These are phyloP conservation scores for Pheucticus melanocephalus DNA, from an alignment of 2,113 vertebrate genomes.

Conservation along the genomic window DNA sequence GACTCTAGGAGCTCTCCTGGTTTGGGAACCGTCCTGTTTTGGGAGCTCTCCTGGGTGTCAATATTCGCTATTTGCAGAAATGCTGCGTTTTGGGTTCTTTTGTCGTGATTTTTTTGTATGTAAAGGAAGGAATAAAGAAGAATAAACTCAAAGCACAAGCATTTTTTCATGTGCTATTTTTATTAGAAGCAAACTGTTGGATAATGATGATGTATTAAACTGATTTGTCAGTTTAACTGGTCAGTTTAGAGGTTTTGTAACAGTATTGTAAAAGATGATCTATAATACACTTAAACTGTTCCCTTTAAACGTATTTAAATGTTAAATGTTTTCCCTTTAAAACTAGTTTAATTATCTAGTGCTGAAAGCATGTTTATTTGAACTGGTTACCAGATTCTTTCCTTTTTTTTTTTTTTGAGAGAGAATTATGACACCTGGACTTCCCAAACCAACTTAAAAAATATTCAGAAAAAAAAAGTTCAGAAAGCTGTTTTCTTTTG, in stretches of 20 bases:
- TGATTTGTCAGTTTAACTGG: neutral
- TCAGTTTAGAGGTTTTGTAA: neutral
- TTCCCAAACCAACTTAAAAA: neutral
- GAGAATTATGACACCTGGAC: neutral
- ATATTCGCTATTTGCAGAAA: fast-evolving
- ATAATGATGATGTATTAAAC: neutral
- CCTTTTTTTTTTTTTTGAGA: neutral
- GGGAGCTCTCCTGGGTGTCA: neutral
- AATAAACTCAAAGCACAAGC: neutral
- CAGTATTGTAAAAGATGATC: neutral
- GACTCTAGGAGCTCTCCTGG: fast-evolving
- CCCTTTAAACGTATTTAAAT: too few relatives aligned
- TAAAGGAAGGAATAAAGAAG: neutral
- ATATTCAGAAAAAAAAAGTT: neutral
- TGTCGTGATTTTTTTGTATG: neutral
- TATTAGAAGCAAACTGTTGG: neutral
- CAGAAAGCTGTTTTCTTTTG: neutral
- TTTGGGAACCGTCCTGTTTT: neutral
- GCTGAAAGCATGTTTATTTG: neutral
- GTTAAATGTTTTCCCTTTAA: neutral
- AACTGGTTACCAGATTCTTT: neutral
- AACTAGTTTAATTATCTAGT: neutral
- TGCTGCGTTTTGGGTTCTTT: neutral
- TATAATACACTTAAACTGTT: neutral
- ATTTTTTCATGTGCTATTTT: neutral